Base-by-base conservation (phyloP, 1,140 invertebrate species). In the Parapsyche elsis region DNA sequence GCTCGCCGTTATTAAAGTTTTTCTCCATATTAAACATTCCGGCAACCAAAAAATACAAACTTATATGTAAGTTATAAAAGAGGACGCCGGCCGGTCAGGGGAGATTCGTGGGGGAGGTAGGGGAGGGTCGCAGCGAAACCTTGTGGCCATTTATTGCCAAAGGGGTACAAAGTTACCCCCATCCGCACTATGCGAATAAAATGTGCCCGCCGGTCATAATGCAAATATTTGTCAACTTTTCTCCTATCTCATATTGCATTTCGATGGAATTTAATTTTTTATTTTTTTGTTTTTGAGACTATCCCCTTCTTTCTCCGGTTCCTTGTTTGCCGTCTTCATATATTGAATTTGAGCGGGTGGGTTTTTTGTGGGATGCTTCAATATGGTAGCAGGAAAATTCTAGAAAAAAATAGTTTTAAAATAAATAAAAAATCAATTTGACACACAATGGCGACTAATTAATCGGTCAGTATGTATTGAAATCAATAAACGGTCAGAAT, bases 11-110 rank as follows among this genome's bases (percentile, higher is more conserved):
- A 83, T 83, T 83, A 83, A 83, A 83, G 70, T 83, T 83, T 83
- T 83, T 81, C 81, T 81, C 83, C 80, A 80, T 83, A 81, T 83
- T 83, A 83, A 83, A 83, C 83, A 83, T 83, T 83, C 83, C 83
- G 71, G 44, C 76, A 26, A 79, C 78, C 81, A 80, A 81, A 81
- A 83, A 83, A 81, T 81, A 83, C 80, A 77, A 77, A 64, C 75
- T 77, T 77, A 77, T 77, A 77, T 64, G 26, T 45, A 73, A 67
- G 64, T 67, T 67, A 67, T 67, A 26, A 24, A 23, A 24, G 64
- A 24, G 59, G 59, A 61, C 21, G n/a, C 64, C 64, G 24, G 21
- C 64, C 64, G 19, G 19, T 5, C 10, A 9, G 21, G 21, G 64
- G 21, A 24, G 64, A n/a, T 26, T 61, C 59, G n/a, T 9, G 30